phyloP scores from a whole-genome alignment of 2,113 vertebrate genomes.

The Cinclus mexicanus region DNA sequence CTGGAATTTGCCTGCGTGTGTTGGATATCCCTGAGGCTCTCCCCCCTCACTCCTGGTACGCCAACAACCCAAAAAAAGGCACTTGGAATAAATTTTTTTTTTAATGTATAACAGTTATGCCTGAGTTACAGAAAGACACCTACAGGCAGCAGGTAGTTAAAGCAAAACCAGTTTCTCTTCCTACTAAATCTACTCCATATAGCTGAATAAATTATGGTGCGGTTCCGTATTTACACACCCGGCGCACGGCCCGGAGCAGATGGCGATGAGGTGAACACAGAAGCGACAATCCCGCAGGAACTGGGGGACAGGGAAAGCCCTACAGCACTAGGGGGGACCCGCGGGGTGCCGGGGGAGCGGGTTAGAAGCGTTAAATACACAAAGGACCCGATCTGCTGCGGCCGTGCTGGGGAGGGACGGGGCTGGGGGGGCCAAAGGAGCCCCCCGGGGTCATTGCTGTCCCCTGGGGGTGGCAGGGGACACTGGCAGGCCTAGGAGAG shows the following conservation, averaged over 20 bases:
- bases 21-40: background rate
- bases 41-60: background rate
- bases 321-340: conserved; percentile 78
- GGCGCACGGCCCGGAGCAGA: conserved; percentile 56
- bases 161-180: conserved; percentile 90
- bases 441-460: accelerated
- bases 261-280: conserved; percentile 84
- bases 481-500: background rate
- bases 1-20: background rate
- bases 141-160: conserved; percentile 99
- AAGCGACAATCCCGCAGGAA: conserved; percentile 78
- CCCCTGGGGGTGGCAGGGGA: background rate
- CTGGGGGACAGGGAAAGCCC: conserved; percentile 69
- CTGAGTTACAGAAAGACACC: conserved; percentile 99
- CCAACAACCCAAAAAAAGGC: background rate
- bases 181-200: conserved; percentile 97
- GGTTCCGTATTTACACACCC: conserved; percentile 91
- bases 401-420: background rate
- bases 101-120: conserved; percentile 99
- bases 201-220: conserved; percentile 99
- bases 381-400: background rate
- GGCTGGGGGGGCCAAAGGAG: background rate
- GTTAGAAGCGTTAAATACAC: conserved; percentile 83
- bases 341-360: conserved; percentile 71
- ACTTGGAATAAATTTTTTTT: conserved; percentile 39